These are phyloP conservation scores for Diadema setosum DNA, from an alignment of 35 echinoderm and acorn worm genomes.

Conservation along the genomic window DNA sequence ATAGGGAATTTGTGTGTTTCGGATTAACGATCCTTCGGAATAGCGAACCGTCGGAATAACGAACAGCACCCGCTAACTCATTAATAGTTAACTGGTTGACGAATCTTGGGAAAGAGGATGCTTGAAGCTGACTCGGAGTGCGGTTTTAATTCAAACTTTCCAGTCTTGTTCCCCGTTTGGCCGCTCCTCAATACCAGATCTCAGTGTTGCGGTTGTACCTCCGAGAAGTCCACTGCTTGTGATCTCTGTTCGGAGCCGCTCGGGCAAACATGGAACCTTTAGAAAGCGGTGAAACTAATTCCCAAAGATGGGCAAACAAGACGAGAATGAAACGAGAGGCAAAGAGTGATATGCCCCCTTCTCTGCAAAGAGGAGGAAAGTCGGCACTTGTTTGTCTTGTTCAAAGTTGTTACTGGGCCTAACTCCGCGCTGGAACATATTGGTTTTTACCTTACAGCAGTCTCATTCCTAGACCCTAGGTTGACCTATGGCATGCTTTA, in stretches of 20 bases:
- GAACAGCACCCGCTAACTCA: background rate
- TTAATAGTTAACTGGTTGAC: background rate
- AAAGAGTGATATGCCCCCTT: too few relatives aligned
- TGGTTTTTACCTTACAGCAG: too few relatives aligned
- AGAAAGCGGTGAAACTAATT: constrained; percentile 6
- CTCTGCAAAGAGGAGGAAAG: too few relatives aligned
- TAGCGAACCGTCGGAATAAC: too few relatives aligned
- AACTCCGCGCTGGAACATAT: too few relatives aligned
- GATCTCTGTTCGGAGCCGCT: background rate
- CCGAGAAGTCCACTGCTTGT: background rate
- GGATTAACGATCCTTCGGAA: too few relatives aligned
- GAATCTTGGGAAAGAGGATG: background rate
- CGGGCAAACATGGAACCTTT: background rate
- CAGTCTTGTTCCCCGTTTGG: background rate
- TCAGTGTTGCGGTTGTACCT: background rate
- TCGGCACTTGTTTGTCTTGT: too few relatives aligned
- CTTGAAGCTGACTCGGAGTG: background rate
- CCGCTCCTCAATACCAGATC: background rate
- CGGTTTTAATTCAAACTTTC: background rate
- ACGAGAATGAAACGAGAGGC: background rate
- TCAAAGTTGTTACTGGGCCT: too few relatives aligned
- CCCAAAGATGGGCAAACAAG: background rate
- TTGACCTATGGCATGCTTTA: too few relatives aligned
- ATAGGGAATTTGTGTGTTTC: too few relatives aligned
- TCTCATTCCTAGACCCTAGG: too few relatives aligned